Conservation (phyloP, 2,797 vertebrate species). For the Melopsittacus undulatus region DNA sequence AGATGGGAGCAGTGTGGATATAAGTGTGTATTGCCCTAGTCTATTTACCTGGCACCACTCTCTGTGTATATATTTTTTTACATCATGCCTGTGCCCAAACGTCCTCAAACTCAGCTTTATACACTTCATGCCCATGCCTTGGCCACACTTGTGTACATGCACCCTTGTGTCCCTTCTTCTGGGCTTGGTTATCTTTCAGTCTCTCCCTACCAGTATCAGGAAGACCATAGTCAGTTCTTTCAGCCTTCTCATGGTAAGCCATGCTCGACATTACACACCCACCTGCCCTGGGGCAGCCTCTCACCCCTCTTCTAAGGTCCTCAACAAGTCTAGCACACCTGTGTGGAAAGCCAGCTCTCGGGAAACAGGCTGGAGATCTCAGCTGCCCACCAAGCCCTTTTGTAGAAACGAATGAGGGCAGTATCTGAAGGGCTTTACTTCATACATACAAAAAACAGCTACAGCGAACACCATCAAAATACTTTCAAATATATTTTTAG, state of each 20-base stretch:
- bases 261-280: fast-evolving
- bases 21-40: neutral
- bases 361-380: neutral
- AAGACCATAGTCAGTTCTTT: neutral
- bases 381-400: neutral
- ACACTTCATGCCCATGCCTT: neutral
- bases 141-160: fast-evolving
- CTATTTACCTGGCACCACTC: neutral
- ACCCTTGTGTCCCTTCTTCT: neutral
- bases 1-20: neutral
- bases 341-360: neutral
- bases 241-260: neutral
- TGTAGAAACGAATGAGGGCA: fast-evolving
- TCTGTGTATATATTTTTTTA: fast-evolving
- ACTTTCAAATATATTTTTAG: neutral
- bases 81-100: neutral
- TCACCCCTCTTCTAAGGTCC: neutral
- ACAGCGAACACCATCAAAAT: neutral
- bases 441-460: neutral
- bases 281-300: neutral
- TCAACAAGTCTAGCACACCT: neutral
- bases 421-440: neutral
- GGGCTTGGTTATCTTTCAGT: neutral
- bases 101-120: neutral
- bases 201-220: neutral